Evolutionary conservation across 2,888 invertebrate species (phyloP).

Genomic region (Drosophila macrospina): DNA sequence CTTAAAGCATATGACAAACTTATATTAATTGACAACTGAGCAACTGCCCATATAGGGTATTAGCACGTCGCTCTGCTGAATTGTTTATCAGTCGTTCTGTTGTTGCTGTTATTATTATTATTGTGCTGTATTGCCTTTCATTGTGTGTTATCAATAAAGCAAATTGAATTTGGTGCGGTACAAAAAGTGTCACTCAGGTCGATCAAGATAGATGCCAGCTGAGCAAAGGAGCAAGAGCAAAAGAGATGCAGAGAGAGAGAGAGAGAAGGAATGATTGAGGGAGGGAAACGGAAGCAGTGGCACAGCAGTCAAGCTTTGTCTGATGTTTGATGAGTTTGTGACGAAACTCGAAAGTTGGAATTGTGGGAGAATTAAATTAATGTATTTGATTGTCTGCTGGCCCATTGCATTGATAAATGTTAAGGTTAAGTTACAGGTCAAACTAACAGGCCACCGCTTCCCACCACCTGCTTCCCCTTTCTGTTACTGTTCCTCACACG

Average conservation of each 20-base stretch:
- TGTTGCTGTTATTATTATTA: slow-evolving; percentile 35
- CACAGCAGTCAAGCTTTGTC: slow-evolving; percentile 43
- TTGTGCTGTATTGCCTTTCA: slow-evolving; percentile 55
- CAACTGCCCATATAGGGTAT: too few relatives aligned
- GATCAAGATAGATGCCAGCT: slow-evolving; percentile 75
- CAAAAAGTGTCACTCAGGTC: slow-evolving; percentile 75
- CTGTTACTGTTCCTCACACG: not conserved
- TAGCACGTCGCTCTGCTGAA: not conserved
- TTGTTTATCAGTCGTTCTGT: not conserved
- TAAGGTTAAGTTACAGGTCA: slow-evolving; percentile 63
- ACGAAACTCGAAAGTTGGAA: slow-evolving; percentile 32
- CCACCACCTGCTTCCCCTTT: not conserved
- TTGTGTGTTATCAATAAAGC: slow-evolving; percentile 73
- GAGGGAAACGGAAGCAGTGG: not conserved
- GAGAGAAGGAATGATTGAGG: too few relatives aligned
- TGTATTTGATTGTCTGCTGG: slow-evolving; percentile 50
- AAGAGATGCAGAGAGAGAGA: not conserved
- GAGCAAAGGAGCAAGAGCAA: not conserved
- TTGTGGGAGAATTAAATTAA: slow-evolving; percentile 66
- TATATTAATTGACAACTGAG: too few relatives aligned
- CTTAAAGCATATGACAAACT: too few relatives aligned
- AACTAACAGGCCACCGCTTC: slow-evolving; percentile 16
- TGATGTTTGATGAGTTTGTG: slow-evolving; percentile 59
- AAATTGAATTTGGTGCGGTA: slow-evolving; percentile 74
- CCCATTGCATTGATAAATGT: slow-evolving; percentile 63